Percentiles rank a stretch among this genome's conserved stretches.
Conservation (phyloP, 2,888 invertebrate species). For the Linnaemya tessellans region DNA sequence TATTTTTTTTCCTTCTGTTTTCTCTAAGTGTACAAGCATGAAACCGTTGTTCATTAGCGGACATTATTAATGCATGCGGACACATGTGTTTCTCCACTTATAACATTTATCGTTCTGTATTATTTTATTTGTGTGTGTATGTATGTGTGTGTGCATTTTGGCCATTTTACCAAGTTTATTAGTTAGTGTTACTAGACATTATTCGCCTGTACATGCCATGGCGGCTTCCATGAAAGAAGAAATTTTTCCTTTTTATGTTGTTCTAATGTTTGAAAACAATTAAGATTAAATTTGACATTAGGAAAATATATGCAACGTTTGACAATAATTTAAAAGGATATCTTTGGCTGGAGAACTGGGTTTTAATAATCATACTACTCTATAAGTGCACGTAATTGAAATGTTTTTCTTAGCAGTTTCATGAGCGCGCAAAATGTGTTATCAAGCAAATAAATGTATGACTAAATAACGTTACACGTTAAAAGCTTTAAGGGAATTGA, state of each 20-base stretch:
- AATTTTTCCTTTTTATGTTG: conserved; percentile 14
- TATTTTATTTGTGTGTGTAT: neutral
- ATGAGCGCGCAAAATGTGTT: neutral
- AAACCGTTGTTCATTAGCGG: conserved; percentile 66
- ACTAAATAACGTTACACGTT: neutral
- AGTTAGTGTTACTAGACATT: conserved; percentile 53
- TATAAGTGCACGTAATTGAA: neutral
- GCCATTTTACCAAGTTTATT: conserved; percentile 44
- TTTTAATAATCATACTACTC: neutral
- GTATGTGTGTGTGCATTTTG: neutral
- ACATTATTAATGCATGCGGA: conserved; percentile 71
- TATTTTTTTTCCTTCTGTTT: conserved; percentile 21
- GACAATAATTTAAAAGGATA: conserved; percentile 16
- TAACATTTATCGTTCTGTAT: conserved; percentile 49
- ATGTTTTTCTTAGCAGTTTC: neutral
- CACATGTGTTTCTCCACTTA: conserved; percentile 64
- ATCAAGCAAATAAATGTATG: neutral
- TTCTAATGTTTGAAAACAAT: conserved; percentile 32
- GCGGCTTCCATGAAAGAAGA: conserved; percentile 69
- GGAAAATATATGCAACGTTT: conserved; percentile 1
- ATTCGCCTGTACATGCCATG: conserved; percentile 57
- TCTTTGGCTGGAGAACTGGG: neutral
- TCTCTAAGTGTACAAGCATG: conserved; percentile 32
- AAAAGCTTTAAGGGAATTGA: neutral
- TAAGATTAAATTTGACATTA: conserved; percentile 51